These are phyloP conservation scores for Pseudochirops corinnae DNA, from an alignment of 2,797 vertebrate species.

Conservation along the genomic window DNA sequence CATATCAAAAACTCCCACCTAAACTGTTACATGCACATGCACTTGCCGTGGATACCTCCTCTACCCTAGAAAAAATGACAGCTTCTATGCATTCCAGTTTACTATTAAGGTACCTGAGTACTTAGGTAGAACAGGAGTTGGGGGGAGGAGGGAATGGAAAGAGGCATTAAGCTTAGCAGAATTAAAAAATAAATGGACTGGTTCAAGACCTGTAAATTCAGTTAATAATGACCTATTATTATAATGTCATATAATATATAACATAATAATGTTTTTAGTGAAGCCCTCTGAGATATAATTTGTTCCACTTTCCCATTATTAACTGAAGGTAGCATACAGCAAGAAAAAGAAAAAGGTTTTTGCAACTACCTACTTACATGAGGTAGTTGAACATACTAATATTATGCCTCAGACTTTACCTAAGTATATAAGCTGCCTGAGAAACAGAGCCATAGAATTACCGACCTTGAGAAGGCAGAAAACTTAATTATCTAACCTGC, in stretches of 20 bases:
- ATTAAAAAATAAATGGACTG: background rate
- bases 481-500: background rate
- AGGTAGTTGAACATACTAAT: background rate
- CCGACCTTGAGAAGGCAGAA: background rate
- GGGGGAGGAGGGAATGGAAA: background rate
- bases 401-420: background rate
- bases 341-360: background rate
- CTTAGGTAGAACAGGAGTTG: background rate
- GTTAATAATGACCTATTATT: background rate
- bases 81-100: background rate
- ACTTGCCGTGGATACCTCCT: background rate
- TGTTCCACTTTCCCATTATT: background rate
- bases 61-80: background rate
- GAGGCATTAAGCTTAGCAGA: background rate
- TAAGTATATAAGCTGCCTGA: background rate
- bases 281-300: background rate
- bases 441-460: background rate
- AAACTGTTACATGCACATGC: background rate
- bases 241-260: too few relatives aligned
- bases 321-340: background rate
- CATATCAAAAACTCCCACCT: background rate
- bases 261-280: too few relatives aligned
- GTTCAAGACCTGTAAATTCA: background rate
- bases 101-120: background rate
- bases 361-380: background rate